Conservation (phyloP, 2,113 vertebrate genomes). For the Erpornis zantholeuca region DNA sequence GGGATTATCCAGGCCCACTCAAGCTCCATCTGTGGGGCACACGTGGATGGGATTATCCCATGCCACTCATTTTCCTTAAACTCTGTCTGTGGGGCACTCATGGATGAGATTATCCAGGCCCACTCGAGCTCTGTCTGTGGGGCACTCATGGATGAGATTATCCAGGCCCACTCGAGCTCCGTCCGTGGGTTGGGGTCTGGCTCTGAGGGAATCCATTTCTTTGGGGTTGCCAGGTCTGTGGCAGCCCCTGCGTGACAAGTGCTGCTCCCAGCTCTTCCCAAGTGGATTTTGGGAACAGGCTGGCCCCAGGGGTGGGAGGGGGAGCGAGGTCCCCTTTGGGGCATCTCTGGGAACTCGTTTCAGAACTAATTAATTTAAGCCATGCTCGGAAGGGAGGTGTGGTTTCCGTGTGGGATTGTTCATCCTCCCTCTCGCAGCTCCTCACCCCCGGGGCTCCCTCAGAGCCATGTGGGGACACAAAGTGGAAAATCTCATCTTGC, state of each 20-base stretch:
- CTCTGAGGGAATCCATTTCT: fast-evolving
- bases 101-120: too few species aligned
- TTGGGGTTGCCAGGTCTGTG: too few species aligned
- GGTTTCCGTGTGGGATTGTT: fast-evolving
- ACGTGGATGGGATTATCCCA: too few species aligned
- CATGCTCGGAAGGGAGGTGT: fast-evolving
- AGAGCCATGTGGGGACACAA: fast-evolving
- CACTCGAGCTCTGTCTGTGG: too few species aligned
- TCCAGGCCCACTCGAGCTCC: background rate
- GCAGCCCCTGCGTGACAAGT: background rate
- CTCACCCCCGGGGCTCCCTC: background rate
- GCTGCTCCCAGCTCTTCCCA: background rate
- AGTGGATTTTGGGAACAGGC: background rate
- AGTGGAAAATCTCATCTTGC: fast-evolving
- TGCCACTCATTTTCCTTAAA: too few species aligned
- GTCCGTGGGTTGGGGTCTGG: fast-evolving
- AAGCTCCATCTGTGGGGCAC: too few species aligned
- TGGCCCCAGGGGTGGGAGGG: background rate
- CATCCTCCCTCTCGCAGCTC: background rate
- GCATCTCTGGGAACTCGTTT: background rate
- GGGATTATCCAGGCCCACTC: too few species aligned
- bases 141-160: too few species aligned
- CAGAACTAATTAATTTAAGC: background rate
- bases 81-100: too few species aligned
- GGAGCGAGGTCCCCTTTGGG: background rate